Percentiles rank a stretch among this genome's conserved stretches.
Conservation (phyloP, 2,797 vertebrate species). For the Xiphophorus birchmanni region DNA sequence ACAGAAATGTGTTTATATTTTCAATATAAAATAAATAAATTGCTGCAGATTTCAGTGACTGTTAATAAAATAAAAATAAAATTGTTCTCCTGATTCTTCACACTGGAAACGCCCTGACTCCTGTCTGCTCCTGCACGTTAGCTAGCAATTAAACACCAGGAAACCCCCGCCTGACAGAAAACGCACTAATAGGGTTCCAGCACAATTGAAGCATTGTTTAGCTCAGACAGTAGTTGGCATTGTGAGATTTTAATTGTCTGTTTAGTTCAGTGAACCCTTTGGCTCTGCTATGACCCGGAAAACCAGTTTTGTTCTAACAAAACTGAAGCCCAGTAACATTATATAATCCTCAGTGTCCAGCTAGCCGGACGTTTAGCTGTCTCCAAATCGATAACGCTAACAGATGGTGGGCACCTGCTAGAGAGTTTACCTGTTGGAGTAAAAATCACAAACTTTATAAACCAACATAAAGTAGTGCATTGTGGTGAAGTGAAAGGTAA, state of each 20-base stretch:
- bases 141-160: conserved; percentile 1
- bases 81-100: neutral
- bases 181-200: conserved; percentile 1
- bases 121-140: conserved; percentile 1
- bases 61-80: neutral
- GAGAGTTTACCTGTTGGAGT: neutral
- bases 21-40: neutral
- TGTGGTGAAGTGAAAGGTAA: neutral
- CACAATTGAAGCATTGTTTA: conserved; percentile 2
- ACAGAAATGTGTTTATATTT: neutral
- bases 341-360: neutral
- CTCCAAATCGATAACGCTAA: neutral
- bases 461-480: neutral
- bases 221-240: neutral
- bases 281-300: conserved; percentile 1
- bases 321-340: neutral
- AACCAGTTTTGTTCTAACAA: neutral
- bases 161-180: neutral
- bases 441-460: neutral
- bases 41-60: neutral
- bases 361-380: neutral
- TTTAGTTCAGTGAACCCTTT: neutral
- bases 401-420: neutral
- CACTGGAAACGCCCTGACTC: neutral
- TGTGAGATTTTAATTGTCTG: conserved; percentile 4